These are phyloP conservation scores for Dryococelus australis DNA, from an alignment of 2,888 invertebrate genomes.

Conservation along the genomic window DNA sequence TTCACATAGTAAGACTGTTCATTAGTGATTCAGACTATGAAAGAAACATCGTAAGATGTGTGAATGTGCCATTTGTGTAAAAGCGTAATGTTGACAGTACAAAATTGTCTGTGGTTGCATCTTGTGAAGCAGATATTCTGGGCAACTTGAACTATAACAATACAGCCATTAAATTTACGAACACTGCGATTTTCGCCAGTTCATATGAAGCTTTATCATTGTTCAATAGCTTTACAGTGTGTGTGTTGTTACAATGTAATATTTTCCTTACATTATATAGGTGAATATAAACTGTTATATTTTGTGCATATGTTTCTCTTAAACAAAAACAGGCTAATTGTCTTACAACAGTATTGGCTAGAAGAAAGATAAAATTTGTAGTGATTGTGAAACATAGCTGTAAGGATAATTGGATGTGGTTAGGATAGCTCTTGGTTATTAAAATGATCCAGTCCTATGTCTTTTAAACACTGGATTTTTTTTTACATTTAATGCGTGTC, in stretches of 20 bases:
- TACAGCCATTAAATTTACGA: background rate
- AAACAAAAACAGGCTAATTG: background rate
- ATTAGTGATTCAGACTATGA: background rate
- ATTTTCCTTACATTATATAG: background rate
- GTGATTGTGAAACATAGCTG: background rate
- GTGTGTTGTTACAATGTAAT: conserved; percentile 10
- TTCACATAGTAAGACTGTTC: background rate
- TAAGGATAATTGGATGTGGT: background rate
- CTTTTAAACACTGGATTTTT: background rate
- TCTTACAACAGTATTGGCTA: background rate
- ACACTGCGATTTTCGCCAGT: background rate
- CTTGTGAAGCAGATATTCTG: background rate
- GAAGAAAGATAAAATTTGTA: background rate
- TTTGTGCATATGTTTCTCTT: conserved; percentile 9
- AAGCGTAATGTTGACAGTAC: background rate
- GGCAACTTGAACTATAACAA: conserved; percentile 6
- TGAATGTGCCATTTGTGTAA: background rate
- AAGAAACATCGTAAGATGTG: background rate
- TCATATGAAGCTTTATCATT: conserved; percentile 1
- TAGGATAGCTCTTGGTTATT: conserved; percentile 1
- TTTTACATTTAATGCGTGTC: background rate
- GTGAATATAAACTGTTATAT: conserved; percentile 2
- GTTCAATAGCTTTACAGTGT: conserved; percentile 16
- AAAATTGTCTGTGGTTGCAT: background rate
- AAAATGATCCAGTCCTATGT: background rate